Percentiles rank a stretch among this genome's conserved stretches.
Conservation (phyloP, 2,888 invertebrate genomes). For the Ariolimax columbianus region DNA sequence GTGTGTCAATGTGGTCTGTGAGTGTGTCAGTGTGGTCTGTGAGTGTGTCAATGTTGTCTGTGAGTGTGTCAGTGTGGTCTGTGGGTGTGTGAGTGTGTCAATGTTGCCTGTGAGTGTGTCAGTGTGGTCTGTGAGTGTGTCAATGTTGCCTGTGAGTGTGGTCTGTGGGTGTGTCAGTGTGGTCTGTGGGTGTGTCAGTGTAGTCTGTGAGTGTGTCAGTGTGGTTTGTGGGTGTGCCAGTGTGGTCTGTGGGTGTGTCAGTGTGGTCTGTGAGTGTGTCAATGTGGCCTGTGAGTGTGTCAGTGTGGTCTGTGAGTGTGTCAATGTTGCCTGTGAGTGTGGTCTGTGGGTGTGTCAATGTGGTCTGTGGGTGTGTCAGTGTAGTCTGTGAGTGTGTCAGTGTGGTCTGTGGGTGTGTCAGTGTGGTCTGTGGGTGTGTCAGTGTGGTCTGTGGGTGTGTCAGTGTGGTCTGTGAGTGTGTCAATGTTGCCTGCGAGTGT, state of each 20-base stretch:
- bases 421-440: too few relatives aligned
- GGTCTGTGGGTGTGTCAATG: too few relatives aligned
- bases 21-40: background rate
- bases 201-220: background rate
- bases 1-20: background rate
- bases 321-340: too few relatives aligned
- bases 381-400: too few relatives aligned
- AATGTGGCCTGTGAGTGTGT: too few relatives aligned
- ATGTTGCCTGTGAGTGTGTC: background rate
- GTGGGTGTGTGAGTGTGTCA: background rate
- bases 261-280: background rate
- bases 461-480: too few relatives aligned
- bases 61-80: background rate
- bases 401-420: too few relatives aligned
- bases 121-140: background rate
- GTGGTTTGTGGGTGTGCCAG: background rate
- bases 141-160: background rate
- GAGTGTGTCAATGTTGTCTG: background rate
- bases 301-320: too few relatives aligned
- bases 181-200: background rate
- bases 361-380: too few relatives aligned
- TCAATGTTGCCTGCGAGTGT: too few relatives aligned
- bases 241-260: background rate
- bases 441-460: too few relatives aligned
- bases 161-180: background rate